Base-by-base conservation (phyloP, 2,113 vertebrate species). In the Lophius piscatorius region DNA sequence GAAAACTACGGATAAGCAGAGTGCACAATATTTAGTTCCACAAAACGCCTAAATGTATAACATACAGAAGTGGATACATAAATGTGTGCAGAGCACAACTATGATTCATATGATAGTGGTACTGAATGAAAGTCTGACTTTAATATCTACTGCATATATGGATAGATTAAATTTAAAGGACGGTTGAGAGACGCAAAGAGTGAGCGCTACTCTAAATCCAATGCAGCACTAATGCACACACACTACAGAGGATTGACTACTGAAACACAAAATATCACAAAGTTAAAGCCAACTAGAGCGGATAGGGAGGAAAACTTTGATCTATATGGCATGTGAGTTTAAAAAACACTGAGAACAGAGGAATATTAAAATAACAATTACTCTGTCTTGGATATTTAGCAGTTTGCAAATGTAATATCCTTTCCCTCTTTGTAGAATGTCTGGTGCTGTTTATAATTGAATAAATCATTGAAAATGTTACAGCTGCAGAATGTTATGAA, bases 161-260 rank as follows among this genome's bases (percentile, higher is more conserved):
- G 26, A 4, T 10, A 31, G 26, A 4, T 4, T 4, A 10, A 35
- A 11, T 35, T 56, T 5, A 50, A 31, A 60, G 38, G 41, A 51
- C 69, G 64, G 66, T 68, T 51, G 23, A 11, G 23, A 24, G 23
- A 76, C 49, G 39, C 29, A 31, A 55, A 78, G 82, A 73, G 38
- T 66, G 51, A 45, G 45, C 63, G 49, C 68, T 66, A 49, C 52
- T 16, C 46, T 70, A 48, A 55, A 70, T 44, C 70, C 35, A 63
- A 1, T 29, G 44, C 40, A 49, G 51, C 34, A 38, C 58, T 69
- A 76, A 69, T 2, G 9, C 68, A 69, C 63, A 69, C 7, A 68
- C 4, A 63, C 57, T 75, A 63, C 39, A 51, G 18, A 54, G n/a
- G n/a, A 60, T 42, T 40, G 29, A 48, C 14, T 29, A 42, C 70